Conservation (phyloP, 2,888 invertebrate species). For the Chaetogeoica ovagalla region DNA sequence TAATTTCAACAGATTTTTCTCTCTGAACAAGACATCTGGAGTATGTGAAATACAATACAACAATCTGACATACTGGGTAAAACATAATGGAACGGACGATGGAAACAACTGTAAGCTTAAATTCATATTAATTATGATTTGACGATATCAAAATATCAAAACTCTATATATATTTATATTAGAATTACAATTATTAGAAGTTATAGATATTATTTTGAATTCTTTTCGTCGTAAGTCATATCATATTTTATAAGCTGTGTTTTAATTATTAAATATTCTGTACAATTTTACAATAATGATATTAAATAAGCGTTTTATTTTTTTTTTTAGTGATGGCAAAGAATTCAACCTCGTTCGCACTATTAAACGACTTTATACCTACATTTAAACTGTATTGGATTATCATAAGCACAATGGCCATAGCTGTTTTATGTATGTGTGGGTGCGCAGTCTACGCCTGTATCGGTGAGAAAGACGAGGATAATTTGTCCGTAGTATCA, state of each 20-base stretch:
- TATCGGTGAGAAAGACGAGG: background rate
- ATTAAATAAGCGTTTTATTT: background rate
- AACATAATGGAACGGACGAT: background rate
- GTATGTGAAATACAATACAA: background rate
- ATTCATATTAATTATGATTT: too few species aligned
- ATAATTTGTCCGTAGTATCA: background rate
- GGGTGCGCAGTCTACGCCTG: background rate
- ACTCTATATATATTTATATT: too few species aligned
- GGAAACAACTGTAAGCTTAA: background rate
- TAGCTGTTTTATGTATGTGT: background rate
- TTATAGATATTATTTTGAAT: too few species aligned
- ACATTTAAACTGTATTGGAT: background rate
- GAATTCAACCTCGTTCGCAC: background rate
- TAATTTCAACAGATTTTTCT: background rate
- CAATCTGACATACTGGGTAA: too few species aligned
- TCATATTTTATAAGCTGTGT: too few species aligned
- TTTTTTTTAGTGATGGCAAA: slow-evolving; percentile 2
- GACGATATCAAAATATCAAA: too few species aligned
- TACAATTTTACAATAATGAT: background rate
- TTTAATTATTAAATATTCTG: too few species aligned
- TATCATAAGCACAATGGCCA: background rate
- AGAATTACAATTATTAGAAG: too few species aligned
- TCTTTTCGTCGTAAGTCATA: too few species aligned
- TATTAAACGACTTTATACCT: background rate
- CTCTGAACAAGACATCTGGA: background rate